These are phyloP conservation scores for Chelon auratus DNA, from an alignment of 2,797 vertebrate species.

Conservation along the genomic window DNA sequence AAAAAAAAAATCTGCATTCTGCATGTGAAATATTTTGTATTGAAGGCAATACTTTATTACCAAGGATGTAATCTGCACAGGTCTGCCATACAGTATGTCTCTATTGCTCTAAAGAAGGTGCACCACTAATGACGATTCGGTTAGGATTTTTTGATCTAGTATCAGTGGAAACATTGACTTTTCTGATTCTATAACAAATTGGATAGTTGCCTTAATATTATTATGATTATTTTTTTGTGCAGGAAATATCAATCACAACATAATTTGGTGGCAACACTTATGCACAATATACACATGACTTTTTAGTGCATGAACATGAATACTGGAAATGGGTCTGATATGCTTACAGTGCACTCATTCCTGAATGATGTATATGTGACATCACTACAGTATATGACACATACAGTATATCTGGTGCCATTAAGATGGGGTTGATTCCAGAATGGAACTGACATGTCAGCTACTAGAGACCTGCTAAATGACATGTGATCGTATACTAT, in stretches of 20 bases:
- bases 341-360: slow-evolving; percentile 73
- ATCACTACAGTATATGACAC: slow-evolving; percentile 54
- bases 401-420: slow-evolving; percentile 44
- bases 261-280: slow-evolving; percentile 59
- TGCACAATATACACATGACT: slow-evolving; percentile 67
- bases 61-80: slow-evolving; percentile 28
- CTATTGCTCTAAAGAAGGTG: slow-evolving; percentile 56
- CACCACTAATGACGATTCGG: slow-evolving; percentile 52
- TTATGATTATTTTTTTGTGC: not conserved
- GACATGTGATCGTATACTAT: slow-evolving; percentile 69
- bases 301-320: slow-evolving; percentile 81
- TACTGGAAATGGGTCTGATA: slow-evolving; percentile 81
- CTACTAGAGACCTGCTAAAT: slow-evolving; percentile 71
- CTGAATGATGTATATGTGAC: slow-evolving; percentile 62
- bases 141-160: slow-evolving; percentile 24
- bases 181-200: slow-evolving; percentile 18
- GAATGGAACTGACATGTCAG: slow-evolving; percentile 72
- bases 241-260: slow-evolving; percentile 51
- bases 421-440: slow-evolving; percentile 75
- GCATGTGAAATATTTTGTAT: slow-evolving; percentile 22
- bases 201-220: slow-evolving; percentile 19
- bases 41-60: slow-evolving; percentile 14
- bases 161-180: slow-evolving; percentile 31
- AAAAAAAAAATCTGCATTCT: not conserved
- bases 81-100: slow-evolving; percentile 35